Evolutionary conservation across 2,113 vertebrate genomes (phyloP).

Genomic region (Lutjanus erythropterus): DNA sequence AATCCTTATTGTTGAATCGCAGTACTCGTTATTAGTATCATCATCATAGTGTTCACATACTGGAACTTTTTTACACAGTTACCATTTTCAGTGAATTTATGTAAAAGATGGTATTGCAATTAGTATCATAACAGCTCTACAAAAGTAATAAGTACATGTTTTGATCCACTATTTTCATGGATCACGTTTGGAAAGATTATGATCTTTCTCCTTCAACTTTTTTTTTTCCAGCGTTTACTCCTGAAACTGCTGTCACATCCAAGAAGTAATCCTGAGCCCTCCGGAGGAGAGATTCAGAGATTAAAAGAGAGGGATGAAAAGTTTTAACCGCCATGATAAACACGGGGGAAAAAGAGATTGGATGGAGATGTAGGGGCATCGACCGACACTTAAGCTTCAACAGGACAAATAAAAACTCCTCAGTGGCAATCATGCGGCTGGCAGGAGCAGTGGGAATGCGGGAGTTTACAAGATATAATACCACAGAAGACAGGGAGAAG

Average conservation of each 20-base stretch:
- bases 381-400: conserved; percentile 61
- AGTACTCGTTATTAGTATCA: no score
- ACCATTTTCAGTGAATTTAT: background rate
- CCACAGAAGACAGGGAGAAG: background rate
- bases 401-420: conserved; percentile 58
- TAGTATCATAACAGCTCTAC: conserved; percentile 1
- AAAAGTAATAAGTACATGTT: conserved; percentile 19
- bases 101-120: background rate
- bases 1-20: no score
- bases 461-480: conserved; percentile 57
- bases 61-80: background rate
- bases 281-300: conserved; percentile 40
- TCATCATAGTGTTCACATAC: no score
- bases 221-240: background rate
- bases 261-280: conserved; percentile 25
- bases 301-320: conserved; percentile 41
- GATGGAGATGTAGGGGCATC: conserved; percentile 63
- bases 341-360: conserved; percentile 58
- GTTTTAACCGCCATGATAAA: conserved; percentile 59
- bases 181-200: background rate
- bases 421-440: conserved; percentile 34
- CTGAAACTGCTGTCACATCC: conserved; percentile 14
- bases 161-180: conserved; percentile 5
- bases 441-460: conserved; percentile 28
- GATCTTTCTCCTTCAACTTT: background rate